Percentiles rank a stretch among this genome's conserved stretches.
These are phyloP conservation scores for Bolborhynchus lineola DNA, from an alignment of 2,113 vertebrate genomes.

Conservation along the genomic window DNA sequence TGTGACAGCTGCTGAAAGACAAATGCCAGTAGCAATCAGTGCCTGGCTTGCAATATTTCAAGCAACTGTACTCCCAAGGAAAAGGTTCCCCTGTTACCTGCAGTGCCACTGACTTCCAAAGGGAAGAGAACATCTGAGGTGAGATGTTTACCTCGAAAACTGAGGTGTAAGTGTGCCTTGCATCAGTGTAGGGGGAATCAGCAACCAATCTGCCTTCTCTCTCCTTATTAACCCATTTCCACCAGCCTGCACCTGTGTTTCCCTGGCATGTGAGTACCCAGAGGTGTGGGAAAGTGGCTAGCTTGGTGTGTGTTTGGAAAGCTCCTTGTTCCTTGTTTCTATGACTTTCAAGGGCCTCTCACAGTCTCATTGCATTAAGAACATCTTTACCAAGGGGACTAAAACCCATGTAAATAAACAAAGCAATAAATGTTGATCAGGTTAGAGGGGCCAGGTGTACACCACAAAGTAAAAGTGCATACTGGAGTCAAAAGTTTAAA, in stretches of 20 bases:
- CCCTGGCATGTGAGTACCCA: neutral
- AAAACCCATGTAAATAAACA: neutral
- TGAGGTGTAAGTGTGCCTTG: neutral
- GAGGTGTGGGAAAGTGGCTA: neutral
- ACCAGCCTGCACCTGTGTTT: neutral
- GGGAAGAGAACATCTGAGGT: neutral
- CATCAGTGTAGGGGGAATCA: accelerated
- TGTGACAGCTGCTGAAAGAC: slow-evolving; percentile 31
- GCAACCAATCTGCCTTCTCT: neutral
- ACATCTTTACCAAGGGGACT: neutral
- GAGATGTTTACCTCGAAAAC: neutral
- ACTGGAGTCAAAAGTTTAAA: neutral
- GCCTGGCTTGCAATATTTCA: neutral
- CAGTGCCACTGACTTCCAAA: neutral
- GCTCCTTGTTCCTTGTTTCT: neutral
- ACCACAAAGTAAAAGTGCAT: neutral
- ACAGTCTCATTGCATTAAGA: neutral
- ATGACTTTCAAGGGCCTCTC: neutral
- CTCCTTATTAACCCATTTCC: neutral
- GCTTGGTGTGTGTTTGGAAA: neutral
- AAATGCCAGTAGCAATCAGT: neutral
- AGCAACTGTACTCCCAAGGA: neutral
- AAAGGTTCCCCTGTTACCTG: neutral
- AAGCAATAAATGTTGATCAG: neutral
- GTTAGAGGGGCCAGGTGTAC: neutral